phyloP scores from a whole-genome alignment of 2,797 vertebrate genomes.

The Holocentrus rufus region DNA sequence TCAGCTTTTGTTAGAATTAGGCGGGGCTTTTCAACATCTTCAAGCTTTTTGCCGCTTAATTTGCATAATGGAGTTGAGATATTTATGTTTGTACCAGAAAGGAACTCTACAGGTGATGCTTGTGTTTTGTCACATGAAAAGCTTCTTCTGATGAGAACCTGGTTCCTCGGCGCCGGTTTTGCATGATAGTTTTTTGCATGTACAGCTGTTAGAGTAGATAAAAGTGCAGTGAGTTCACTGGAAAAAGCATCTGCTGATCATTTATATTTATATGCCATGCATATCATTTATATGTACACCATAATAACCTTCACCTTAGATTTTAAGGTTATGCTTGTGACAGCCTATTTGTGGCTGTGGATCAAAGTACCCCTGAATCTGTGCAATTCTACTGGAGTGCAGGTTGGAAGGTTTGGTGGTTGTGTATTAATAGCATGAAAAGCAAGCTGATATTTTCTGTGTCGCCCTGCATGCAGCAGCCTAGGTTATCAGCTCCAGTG shows the following conservation, averaged over 20 bases:
- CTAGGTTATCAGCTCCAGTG: conserved; percentile 47
- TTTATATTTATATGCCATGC: no score
- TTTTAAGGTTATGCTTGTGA: conserved; percentile 23
- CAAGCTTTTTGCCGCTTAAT: neutral
- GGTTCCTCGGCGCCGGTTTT: neutral
- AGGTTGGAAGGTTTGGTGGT: conserved; percentile 22
- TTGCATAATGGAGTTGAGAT: neutral
- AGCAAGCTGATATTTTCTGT: conserved; percentile 60
- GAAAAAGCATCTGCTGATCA: neutral
- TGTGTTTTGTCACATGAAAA: neutral
- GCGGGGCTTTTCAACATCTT: neutral
- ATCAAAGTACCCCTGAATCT: conserved; percentile 31
- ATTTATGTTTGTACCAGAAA: neutral
- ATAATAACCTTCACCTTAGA: conserved; percentile 10
- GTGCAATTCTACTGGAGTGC: conserved; percentile 26
- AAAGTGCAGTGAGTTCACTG: neutral
- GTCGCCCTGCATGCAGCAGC: conserved; percentile 12
- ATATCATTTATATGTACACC: neutral
- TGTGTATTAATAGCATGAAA: conserved; percentile 63
- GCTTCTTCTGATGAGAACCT: conserved; percentile 13
- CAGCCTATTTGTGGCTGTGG: conserved; percentile 31
- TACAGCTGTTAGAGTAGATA: neutral
- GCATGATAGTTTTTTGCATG: neutral
- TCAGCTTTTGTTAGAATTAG: neutral
- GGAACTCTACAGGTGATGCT: neutral